These are phyloP conservation scores for pig (Sus scrofa) DNA, from an alignment of 2,113 vertebrate species.

Conservation along the genomic window DNA sequence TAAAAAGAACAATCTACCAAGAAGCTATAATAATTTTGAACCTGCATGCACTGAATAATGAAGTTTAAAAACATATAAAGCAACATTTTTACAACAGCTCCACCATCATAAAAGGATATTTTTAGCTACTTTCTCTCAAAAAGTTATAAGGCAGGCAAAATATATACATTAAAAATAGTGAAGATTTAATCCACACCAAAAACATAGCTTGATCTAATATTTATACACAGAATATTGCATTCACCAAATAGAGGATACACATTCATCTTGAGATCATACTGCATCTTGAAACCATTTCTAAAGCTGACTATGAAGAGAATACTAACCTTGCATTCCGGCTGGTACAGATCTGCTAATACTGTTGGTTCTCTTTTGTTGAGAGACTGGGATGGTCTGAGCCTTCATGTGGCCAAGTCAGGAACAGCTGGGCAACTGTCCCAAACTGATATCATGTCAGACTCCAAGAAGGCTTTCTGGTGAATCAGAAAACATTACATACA, in stretches of 20 bases:
- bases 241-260: not conserved
- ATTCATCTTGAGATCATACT: constrained; percentile 10
- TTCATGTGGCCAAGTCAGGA: not conserved
- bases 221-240: not conserved
- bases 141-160: constrained; percentile 26
- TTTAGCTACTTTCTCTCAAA: constrained; percentile 51
- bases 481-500: constrained; percentile 43
- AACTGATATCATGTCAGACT: not conserved
- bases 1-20: constrained; percentile 9
- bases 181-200: constrained; percentile 6
- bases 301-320: constrained; percentile 40
- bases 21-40: constrained; percentile 55
- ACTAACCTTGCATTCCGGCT: not conserved
- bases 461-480: constrained; percentile 50
- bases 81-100: constrained; percentile 29
- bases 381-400: not conserved
- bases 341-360: constrained; percentile 19
- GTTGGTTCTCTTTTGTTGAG: constrained; percentile 10
- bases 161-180: not conserved
- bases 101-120: not conserved
- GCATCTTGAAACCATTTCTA: not conserved
- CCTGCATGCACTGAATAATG: not conserved
- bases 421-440: not conserved
- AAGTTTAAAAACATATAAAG: constrained; percentile 51
- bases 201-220: not conserved